Evolutionary conservation across 2,113 vertebrate species (phyloP).

Genomic region (Nothobranchius furzeri): DNA sequence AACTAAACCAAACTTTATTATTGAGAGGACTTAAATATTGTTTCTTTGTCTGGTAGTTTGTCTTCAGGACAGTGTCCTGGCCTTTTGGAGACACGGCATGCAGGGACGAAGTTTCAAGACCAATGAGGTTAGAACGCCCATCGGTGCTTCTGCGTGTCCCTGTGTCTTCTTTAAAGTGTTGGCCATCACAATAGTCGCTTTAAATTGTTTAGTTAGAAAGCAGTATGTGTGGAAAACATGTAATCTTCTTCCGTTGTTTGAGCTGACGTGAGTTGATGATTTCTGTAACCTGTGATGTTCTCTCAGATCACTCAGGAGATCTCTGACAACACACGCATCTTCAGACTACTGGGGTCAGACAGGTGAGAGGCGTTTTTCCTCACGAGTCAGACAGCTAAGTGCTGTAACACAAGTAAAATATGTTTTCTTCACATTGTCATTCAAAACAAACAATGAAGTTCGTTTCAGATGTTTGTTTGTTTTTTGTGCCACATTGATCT

Average conservation of each 20-base stretch:
- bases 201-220: too few relatives aligned
- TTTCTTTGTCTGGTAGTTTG: constrained; percentile 81
- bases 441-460: background rate
- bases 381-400: too few relatives aligned
- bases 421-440: background rate
- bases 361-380: constrained; percentile 79
- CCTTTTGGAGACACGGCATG: constrained; percentile 98
- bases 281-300: background rate
- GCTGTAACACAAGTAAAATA: too few relatives aligned
- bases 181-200: too few relatives aligned
- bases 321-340: constrained; percentile 95
- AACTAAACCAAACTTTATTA: background rate
- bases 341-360: constrained; percentile 97
- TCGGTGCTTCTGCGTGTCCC: too few relatives aligned
- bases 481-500: background rate
- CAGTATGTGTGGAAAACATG: too few relatives aligned
- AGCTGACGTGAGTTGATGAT: background rate
- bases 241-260: too few relatives aligned
- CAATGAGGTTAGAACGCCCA: constrained; percentile 86
- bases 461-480: too few relatives aligned
- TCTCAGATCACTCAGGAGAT: constrained; percentile 97
- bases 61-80: constrained; percentile 96
- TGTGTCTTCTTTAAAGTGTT: too few relatives aligned
- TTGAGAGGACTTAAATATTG: background rate
- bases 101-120: constrained; percentile 97